Base-by-base conservation (phyloP, 2,888 invertebrate species). In the Dorcus parallelipipedus region DNA sequence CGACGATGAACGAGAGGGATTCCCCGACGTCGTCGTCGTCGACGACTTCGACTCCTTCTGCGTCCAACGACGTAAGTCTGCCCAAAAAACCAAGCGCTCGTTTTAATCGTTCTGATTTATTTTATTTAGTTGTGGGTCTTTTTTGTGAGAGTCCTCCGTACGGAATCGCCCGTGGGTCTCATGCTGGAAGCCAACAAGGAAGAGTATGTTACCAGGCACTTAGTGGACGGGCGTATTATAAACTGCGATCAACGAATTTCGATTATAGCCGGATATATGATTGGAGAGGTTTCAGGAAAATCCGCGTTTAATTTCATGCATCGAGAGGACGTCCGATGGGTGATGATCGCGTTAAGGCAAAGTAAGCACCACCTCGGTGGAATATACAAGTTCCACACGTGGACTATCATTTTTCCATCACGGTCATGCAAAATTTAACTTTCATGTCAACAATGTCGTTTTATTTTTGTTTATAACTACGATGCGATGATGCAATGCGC, bases 231-330 rank as follows among this genome's bases (percentile, higher is more conserved):
- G 0, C 85, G 90, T 49, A 94, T 96, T 65, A 88, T 95, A 51
- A 93, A 90, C 74, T 91, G 92, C 75, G 96, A 96, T 76, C 95
- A 95, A 74, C 86, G 94, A 72, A 93, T 95, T 72, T 92, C 95
- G 6, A 80, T 92, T 58, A 89, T 95, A 9, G 90, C 91, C 54
- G 95, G 95, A 3, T 93, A 93, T 73, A 87, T 95, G 87, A 88
- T 90, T 9, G 89, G 91, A 67, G 95, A 96, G 80, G 91, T 95
- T 1, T 86, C 88, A 8, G 94, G 94, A n/a, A 81, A 87, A 59
- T 92, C 91, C 63, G 94, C 94, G 8, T 96, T 95, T 77, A 86
- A 87, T 55, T 94, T 90, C 74, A 95, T 96, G 89, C 93, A 93
- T 78, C 86, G 87, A 73, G 92, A 94, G 67, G 95, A 95, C 80